Evolutionary conservation across 37 sponge, comb jelly and placozoan genomes (phyloP).

Genomic region (Oopsacas minuta): DNA sequence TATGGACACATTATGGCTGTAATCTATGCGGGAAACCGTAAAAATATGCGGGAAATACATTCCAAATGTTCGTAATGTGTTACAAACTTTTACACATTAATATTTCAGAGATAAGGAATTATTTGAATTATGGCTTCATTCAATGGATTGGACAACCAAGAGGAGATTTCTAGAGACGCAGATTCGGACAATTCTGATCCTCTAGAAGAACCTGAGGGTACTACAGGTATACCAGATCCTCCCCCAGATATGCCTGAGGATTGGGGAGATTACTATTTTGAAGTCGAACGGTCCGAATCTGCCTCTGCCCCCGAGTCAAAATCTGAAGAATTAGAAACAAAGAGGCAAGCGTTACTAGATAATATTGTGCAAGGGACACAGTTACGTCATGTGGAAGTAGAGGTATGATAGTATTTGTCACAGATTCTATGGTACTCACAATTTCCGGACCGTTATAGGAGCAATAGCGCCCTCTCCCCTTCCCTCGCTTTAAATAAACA

Average conservation of each 20-base stretch:
- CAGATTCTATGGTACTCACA: too few species aligned
- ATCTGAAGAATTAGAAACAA: background rate
- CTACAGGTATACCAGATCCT: background rate
- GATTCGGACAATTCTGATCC: background rate
- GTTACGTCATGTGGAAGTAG: background rate
- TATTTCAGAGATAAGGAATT: too few species aligned
- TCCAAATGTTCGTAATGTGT: too few species aligned
- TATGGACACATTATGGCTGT: too few species aligned
- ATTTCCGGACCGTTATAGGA: too few species aligned
- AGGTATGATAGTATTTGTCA: background rate
- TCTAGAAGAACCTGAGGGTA: background rate
- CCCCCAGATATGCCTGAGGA: constrained; percentile 10
- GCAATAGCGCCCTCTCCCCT: too few species aligned
- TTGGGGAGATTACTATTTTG: background rate
- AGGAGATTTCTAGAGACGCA: background rate
- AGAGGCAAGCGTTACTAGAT: background rate
- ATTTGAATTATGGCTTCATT: background rate
- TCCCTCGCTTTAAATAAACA: too few species aligned
- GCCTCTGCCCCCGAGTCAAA: background rate
- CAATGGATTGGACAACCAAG: background rate
- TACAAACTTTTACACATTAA: too few species aligned
- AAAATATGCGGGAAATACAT: too few species aligned
- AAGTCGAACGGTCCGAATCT: background rate
- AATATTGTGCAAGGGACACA: background rate
- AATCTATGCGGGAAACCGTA: too few species aligned